Evolutionary conservation across 1,140 invertebrate genomes (phyloP).

Genomic region (Zaprionus capensis): DNA sequence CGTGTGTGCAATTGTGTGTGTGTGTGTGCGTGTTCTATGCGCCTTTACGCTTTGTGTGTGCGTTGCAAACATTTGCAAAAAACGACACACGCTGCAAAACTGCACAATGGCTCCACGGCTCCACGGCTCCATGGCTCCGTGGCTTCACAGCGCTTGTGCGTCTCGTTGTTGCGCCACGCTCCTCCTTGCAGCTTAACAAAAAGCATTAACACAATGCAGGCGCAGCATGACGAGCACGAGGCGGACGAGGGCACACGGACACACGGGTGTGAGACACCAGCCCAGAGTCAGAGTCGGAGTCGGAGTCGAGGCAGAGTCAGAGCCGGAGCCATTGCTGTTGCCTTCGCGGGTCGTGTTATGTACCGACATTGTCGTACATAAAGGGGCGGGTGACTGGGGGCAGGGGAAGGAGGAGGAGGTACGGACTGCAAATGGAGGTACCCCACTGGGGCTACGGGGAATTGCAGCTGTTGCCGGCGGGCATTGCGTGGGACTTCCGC

Average conservation of each 20-base stretch:
- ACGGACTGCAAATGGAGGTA: neutral
- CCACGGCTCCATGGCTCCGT: constrained; percentile 16
- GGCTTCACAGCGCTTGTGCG: constrained; percentile 20
- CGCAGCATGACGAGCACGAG: constrained; percentile 74
- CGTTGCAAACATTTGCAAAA: constrained; percentile 78
- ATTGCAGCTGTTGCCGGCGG: constrained; percentile 76
- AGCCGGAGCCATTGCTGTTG: constrained; percentile 28
- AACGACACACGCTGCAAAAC: constrained; percentile 81
- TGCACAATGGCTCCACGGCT: constrained; percentile 64
- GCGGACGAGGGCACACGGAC: constrained; percentile 41
- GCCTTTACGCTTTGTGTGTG: constrained; percentile 38
- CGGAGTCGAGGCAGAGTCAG: constrained; percentile 27
- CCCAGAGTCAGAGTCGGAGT: constrained; percentile 22
- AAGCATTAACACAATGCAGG: constrained; percentile 82
- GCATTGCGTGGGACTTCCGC: constrained; percentile 79
- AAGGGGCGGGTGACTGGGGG: neutral
- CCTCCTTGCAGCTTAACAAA: constrained; percentile 76
- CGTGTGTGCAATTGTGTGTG: constrained; percentile 15
- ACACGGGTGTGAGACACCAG: constrained; percentile 22
- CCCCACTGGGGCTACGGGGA: constrained; percentile 11
- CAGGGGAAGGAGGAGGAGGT: neutral
- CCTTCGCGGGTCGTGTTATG: constrained; percentile 71
- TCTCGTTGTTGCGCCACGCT: constrained; percentile 33
- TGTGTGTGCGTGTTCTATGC: constrained; percentile 23
- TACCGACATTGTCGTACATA: constrained; percentile 80